Evolutionary conservation across 2,113 vertebrate species (phyloP).

Genomic region (Felis chaus): DNA sequence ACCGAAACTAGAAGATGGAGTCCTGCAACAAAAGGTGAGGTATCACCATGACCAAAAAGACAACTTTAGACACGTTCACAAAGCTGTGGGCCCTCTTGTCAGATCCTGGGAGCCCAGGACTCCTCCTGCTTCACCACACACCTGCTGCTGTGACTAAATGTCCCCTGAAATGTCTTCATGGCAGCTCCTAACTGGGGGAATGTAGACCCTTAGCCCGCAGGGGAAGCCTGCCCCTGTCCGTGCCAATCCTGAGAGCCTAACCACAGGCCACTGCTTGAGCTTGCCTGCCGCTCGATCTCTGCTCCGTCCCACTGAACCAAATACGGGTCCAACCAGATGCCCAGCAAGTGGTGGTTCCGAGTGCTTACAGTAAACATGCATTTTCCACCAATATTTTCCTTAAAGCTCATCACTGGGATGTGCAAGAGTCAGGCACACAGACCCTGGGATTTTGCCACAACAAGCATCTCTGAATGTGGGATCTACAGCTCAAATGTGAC

Average conservation of each 20-base stretch:
- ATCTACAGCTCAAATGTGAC: neutral
- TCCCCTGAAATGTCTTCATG: neutral
- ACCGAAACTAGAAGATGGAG: neutral
- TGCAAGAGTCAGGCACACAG: neutral
- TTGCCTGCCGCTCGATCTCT: neutral
- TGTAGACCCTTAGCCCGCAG: neutral
- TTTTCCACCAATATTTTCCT: neutral
- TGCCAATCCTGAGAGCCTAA: neutral
- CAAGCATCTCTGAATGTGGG: neutral
- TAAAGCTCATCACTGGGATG: neutral
- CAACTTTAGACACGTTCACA: neutral
- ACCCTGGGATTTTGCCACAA: neutral
- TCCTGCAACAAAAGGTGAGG: fast-evolving
- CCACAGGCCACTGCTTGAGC: neutral
- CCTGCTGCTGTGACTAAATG: neutral
- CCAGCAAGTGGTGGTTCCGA: neutral
- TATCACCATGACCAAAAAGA: neutral
- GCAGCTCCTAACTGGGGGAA: neutral
- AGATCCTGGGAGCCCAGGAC: neutral
- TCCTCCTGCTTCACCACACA: neutral
- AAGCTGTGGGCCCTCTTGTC: neutral
- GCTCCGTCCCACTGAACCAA: neutral
- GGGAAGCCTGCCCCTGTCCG: neutral
- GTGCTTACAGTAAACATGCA: neutral
- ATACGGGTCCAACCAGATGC: neutral